A percentile compares a stretch with the other conserved stretches of the same genome.
Evolutionary conservation across 2,797 vertebrate species (phyloP).

Genomic region (Lagorchestes hirsutus): DNA sequence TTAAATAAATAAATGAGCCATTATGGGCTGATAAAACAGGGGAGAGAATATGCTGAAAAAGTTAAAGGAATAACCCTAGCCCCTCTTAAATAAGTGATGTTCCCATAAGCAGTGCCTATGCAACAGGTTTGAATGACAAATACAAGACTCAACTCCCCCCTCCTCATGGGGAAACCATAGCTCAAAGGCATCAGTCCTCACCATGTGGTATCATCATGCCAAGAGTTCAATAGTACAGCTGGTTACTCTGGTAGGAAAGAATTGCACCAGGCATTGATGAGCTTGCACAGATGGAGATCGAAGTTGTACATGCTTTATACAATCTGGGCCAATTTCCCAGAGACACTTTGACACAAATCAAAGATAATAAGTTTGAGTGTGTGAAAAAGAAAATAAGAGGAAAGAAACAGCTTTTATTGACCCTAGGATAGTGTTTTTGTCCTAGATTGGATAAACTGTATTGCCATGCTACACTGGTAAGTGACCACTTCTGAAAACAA

Average conservation of each 20-base stretch:
- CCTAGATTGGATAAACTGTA: slow-evolving; percentile 39
- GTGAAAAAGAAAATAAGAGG: slow-evolving; percentile 51
- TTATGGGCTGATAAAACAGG: neutral
- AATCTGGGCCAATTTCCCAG: slow-evolving; percentile 31
- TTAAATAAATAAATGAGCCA: neutral
- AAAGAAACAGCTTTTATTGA: slow-evolving; percentile 46
- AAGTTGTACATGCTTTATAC: slow-evolving; percentile 15
- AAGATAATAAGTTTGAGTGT: slow-evolving; percentile 53
- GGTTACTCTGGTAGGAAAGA: slow-evolving; percentile 13
- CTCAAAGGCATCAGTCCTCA: neutral
- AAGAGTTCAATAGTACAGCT: neutral
- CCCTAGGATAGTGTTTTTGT: slow-evolving; percentile 38
- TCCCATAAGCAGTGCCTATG: slow-evolving; percentile 14
- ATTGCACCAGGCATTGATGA: neutral
- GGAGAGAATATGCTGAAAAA: neutral
- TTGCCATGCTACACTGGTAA: slow-evolving; percentile 36
- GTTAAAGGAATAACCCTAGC: neutral
- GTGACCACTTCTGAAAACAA: slow-evolving; percentile 27
- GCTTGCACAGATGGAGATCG: slow-evolving; percentile 30
- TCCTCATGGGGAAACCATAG: neutral
- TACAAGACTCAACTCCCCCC: neutral
- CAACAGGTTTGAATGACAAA: slow-evolving; percentile 11
- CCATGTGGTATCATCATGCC: neutral
- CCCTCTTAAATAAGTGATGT: neutral
- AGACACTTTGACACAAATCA: slow-evolving; percentile 62